Conservation (phyloP, 2,888 invertebrate genomes). For the Candidula unifasciata region DNA sequence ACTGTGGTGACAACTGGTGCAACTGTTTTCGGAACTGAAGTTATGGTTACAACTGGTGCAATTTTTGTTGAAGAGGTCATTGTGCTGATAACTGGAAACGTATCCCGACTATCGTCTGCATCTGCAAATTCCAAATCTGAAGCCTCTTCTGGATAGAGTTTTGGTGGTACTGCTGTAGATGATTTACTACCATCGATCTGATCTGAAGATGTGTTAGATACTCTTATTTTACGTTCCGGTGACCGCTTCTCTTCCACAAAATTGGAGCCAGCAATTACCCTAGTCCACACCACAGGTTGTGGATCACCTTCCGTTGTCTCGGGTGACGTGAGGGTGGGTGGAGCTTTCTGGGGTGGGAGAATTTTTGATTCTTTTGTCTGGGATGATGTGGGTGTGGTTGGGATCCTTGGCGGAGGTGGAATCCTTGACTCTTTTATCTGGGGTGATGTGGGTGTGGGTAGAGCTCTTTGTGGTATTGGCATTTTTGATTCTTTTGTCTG, state of each 20-base stretch:
- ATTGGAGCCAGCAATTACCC: slow-evolving; percentile 38
- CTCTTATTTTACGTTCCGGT: neutral
- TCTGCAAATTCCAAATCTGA: slow-evolving; percentile 40
- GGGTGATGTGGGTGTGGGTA: too few species aligned
- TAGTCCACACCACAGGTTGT: slow-evolving; percentile 19
- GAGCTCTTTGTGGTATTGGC: too few species aligned
- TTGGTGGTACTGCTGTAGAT: neutral
- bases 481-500: too few species aligned
- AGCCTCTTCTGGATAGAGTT: neutral
- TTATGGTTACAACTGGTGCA: neutral
- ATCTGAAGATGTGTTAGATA: neutral
- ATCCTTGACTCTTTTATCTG: too few species aligned
- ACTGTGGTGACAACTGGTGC: neutral
- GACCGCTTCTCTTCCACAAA: slow-evolving; percentile 38
- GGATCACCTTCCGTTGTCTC: too few species aligned
- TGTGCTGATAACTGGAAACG: neutral
- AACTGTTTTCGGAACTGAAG: neutral
- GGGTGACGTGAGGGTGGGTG: neutral
- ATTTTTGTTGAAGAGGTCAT: neutral
- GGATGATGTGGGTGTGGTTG: too few species aligned
- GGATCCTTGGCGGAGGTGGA: too few species aligned
- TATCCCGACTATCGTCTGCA: neutral
- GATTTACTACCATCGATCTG: neutral
- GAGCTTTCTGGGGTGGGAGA: neutral
- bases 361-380: too few species aligned